Percentiles rank a stretch among this genome's conserved stretches.
These are phyloP conservation scores for Phaethon lepturus DNA, from an alignment of 2,113 vertebrate genomes.

Conservation along the genomic window DNA sequence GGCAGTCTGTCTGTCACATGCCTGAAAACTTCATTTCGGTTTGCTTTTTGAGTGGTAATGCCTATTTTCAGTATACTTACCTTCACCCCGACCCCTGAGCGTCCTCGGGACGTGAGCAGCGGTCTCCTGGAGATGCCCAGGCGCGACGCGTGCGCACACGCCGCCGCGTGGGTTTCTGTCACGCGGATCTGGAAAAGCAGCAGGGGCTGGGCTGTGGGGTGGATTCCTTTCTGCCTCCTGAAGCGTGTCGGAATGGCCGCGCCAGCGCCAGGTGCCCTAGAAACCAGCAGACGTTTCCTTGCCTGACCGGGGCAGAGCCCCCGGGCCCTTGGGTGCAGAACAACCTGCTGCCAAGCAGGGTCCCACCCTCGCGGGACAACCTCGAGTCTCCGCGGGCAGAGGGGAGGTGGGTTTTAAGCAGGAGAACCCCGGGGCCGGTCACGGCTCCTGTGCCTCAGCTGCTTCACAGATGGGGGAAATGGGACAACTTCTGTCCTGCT, in stretches of 20 bases:
- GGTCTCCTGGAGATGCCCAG: not conserved
- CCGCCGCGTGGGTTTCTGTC: not conserved
- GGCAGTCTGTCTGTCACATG: not conserved
- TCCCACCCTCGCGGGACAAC: not conserved
- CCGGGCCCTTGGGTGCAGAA: not conserved
- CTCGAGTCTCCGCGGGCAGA: not conserved
- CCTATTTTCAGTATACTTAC: not conserved
- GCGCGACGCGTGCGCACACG: rapidly evolving
- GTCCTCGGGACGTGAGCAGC: rapidly evolving
- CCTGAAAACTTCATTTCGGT: not conserved
- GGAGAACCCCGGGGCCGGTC: not conserved
- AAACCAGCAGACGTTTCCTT: constrained; percentile 23
- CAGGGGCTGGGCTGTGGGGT: not conserved
- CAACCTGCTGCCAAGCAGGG: not conserved
- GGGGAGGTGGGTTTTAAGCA: not conserved
- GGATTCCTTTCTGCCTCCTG: not conserved
- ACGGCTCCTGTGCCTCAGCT: not conserved
- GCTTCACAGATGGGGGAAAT: not conserved
- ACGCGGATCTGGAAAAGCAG: not conserved
- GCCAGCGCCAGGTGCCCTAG: constrained; percentile 49
- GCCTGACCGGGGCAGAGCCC: not conserved
- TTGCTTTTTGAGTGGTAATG: not conserved
- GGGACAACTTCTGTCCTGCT: not conserved
- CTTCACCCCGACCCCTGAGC: not conserved
- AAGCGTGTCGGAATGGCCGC: not conserved